These are phyloP conservation scores for Himalopsyche phryganea DNA, from an alignment of 1,140 invertebrate species.

Conservation along the genomic window DNA sequence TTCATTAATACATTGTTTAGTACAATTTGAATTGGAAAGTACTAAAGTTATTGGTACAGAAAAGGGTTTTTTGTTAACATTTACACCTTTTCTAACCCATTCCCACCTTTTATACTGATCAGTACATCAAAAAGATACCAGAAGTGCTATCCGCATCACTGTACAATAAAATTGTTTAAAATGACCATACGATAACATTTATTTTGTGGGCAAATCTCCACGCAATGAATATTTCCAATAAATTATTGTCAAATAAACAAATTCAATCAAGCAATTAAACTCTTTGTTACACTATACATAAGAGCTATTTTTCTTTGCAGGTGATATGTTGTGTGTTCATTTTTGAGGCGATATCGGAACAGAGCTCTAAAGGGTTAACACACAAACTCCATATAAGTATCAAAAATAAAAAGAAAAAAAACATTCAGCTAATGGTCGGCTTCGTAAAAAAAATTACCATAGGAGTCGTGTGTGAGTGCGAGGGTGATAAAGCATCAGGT, in stretches of 20 bases:
- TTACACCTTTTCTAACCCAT: too few relatives aligned
- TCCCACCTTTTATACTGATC: background rate
- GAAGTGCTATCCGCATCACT: constrained; percentile 22
- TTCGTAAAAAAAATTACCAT: constrained; percentile 31
- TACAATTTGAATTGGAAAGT: too few relatives aligned
- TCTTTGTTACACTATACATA: background rate
- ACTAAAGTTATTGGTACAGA: too few relatives aligned
- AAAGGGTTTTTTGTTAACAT: too few relatives aligned
- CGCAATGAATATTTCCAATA: background rate
- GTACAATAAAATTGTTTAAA: constrained; percentile 20
- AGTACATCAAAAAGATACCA: constrained; percentile 11
- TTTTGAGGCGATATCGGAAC: constrained; percentile 3
- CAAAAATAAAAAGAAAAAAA: constrained; percentile 32
- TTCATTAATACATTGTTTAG: too few relatives aligned
- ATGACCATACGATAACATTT: constrained; percentile 20
- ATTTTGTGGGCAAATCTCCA: constrained; percentile 21
- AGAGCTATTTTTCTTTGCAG: background rate
- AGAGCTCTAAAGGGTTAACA: constrained; percentile 30
- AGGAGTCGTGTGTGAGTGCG: constrained; percentile 20
- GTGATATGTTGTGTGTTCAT: background rate
- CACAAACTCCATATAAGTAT: constrained; percentile 28
- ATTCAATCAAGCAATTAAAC: background rate
- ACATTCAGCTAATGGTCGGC: constrained; percentile 33
- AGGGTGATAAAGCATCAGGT: constrained; percentile 3
- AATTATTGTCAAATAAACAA: background rate